Evolutionary conservation across 2,113 vertebrate species (phyloP).

Genomic region (Saguinus midas): DNA sequence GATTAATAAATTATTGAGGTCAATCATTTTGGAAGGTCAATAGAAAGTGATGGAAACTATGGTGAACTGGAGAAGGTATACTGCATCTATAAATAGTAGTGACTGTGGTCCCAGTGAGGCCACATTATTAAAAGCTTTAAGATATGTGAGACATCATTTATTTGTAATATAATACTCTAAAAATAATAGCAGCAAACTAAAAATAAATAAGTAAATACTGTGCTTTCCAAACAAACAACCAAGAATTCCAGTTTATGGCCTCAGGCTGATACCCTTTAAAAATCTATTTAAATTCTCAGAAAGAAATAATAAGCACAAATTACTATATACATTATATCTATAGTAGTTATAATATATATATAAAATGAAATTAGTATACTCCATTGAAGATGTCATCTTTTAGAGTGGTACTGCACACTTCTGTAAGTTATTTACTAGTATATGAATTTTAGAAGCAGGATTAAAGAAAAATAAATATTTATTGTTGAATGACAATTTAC

Average conservation of each 20-base stretch:
- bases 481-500: slow-evolving; percentile 16
- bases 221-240: slow-evolving; percentile 28
- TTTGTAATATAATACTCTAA: neutral
- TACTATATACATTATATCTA: no score
- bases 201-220: neutral
- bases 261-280: slow-evolving; percentile 7
- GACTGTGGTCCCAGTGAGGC: neutral
- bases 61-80: neutral
- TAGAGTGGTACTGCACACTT: neutral
- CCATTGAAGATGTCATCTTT: neutral
- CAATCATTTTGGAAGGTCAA: neutral
- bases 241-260: neutral
- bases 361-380: neutral
- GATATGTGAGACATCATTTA: neutral
- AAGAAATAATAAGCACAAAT: neutral
- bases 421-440: neutral
- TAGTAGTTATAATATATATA: no score
- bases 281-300: neutral
- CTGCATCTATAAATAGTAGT: neutral
- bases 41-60: slow-evolving; percentile 1
- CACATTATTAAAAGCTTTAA: neutral
- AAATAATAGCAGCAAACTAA: neutral
- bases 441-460: slow-evolving; percentile 13
- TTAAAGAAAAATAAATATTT: neutral
- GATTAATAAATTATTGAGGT: neutral